Evolutionary conservation across 2,888 invertebrate genomes (phyloP).

Genomic region (Spodoptera exigua): DNA sequence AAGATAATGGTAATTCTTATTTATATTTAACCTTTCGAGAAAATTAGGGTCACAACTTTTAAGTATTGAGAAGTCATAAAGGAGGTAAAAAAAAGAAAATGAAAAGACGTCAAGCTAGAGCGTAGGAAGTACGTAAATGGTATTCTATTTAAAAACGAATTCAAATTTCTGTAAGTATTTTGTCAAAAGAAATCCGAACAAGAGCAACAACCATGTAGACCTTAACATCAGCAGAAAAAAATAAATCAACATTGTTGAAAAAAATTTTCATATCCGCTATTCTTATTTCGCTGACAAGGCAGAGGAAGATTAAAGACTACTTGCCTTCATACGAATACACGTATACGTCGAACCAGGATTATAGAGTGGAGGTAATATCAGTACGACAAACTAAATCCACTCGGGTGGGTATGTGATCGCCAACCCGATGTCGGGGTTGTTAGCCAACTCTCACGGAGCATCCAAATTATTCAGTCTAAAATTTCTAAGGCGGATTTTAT

Average conservation of each 20-base stretch:
- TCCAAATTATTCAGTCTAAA: constrained; percentile 76
- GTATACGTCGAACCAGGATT: constrained; percentile 42
- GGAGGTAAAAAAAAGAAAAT: too few relatives aligned
- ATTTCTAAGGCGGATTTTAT: constrained; percentile 58
- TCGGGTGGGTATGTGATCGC: constrained; percentile 58
- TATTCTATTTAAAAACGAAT: too few relatives aligned
- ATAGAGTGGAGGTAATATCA: constrained; percentile 59
- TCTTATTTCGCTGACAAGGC: not conserved
- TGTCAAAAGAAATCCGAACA: too few relatives aligned
- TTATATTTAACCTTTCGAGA: too few relatives aligned
- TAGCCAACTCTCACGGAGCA: constrained; percentile 73
- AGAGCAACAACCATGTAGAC: too few relatives aligned
- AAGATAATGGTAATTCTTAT: too few relatives aligned
- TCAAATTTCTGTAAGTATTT: too few relatives aligned
- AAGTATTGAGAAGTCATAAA: too few relatives aligned
- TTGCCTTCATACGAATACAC: constrained; percentile 25
- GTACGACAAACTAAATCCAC: constrained; percentile 64
- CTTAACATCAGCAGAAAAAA: not conserved
- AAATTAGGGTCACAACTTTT: too few relatives aligned
- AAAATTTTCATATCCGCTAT: constrained; percentile 2
- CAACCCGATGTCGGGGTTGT: constrained; percentile 66
- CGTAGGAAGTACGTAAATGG: too few relatives aligned
- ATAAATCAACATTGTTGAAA: not conserved
- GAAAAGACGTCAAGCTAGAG: too few relatives aligned
- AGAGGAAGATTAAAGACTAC: constrained; percentile 36